A percentile compares a stretch with the other conserved stretches of the same genome.
phyloP scores from a whole-genome alignment of 2,113 vertebrate genomes.

The Heteronetta atricapilla region DNA sequence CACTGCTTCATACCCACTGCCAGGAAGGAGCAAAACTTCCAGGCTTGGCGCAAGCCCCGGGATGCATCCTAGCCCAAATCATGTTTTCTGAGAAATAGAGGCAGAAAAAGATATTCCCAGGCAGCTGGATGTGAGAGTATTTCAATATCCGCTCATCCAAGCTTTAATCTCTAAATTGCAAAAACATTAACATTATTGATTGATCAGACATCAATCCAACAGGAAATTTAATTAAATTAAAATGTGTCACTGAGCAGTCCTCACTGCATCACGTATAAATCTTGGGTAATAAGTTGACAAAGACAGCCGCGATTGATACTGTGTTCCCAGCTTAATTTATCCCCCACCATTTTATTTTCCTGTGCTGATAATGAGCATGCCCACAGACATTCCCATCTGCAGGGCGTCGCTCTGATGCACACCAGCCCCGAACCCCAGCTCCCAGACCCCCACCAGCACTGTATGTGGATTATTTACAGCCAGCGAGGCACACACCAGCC shows the following conservation, averaged over 20 bases:
- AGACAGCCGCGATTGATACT: slow-evolving; percentile 59
- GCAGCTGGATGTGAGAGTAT: slow-evolving; percentile 18
- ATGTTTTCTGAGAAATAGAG: background rate
- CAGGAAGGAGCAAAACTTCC: background rate
- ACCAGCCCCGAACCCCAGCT: background rate
- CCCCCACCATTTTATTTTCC: slow-evolving; percentile 16
- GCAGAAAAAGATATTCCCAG: slow-evolving; percentile 18
- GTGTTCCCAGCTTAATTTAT: slow-evolving; percentile 11
- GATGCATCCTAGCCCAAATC: background rate
- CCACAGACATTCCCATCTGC: background rate
- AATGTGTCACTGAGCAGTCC: slow-evolving; percentile 81
- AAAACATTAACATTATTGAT: slow-evolving; percentile 90
- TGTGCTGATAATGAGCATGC: background rate
- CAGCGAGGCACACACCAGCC: background rate
- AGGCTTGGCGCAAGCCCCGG: background rate
- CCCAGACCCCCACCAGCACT: background rate
- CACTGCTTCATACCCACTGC: background rate
- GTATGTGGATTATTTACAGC: slow-evolving; percentile 4
- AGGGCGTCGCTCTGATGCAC: background rate
- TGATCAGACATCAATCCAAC: slow-evolving; percentile 85
- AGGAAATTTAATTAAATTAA: slow-evolving; percentile 89
- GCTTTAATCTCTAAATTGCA: slow-evolving; percentile 87
- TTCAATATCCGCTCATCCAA: slow-evolving; percentile 64
- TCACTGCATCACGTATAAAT: slow-evolving; percentile 78
- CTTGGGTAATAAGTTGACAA: slow-evolving; percentile 80